A percentile compares a stretch with the other conserved stretches of the same genome.
phyloP scores from a whole-genome alignment of 2,888 invertebrate genomes.

The Microctonus brassicae region DNA sequence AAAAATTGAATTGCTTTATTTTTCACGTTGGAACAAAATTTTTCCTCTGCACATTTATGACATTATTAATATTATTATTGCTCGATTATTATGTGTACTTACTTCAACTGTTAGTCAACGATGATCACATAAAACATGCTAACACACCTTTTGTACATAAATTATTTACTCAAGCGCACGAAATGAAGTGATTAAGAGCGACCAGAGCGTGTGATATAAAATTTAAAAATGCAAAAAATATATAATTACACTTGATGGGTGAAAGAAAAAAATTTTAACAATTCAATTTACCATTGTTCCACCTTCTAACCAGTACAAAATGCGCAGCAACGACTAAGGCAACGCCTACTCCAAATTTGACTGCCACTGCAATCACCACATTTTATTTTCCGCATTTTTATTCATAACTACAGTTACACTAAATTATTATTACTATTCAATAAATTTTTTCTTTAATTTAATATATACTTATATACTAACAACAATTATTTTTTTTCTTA shows the following conservation, averaged over 20 bases:
- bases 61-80: background rate
- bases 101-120: constrained; percentile 43
- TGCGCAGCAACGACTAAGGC: constrained; percentile 88
- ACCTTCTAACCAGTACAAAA: constrained; percentile 85
- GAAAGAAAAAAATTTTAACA: constrained; percentile 8
- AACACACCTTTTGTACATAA: constrained; percentile 35
- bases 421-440: background rate
- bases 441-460: constrained; percentile 30
- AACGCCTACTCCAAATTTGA: constrained; percentile 88
- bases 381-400: constrained; percentile 39
- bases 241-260: constrained; percentile 5
- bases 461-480: background rate
- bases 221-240: constrained; percentile 4
- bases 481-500: constrained; percentile 25
- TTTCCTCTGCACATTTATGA: background rate
- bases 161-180: constrained; percentile 50
- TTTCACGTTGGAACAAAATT: background rate
- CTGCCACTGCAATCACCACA: constrained; percentile 81
- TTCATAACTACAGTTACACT: constrained; percentile 8
- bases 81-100: constrained; percentile 22
- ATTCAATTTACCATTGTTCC: constrained; percentile 78
- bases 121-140: constrained; percentile 47
- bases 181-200: constrained; percentile 29
- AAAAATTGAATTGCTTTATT: background rate
- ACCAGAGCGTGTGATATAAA: constrained; percentile 4